Conservation (phyloP, 2,888 invertebrate species). For the Malacosoma neustria region DNA sequence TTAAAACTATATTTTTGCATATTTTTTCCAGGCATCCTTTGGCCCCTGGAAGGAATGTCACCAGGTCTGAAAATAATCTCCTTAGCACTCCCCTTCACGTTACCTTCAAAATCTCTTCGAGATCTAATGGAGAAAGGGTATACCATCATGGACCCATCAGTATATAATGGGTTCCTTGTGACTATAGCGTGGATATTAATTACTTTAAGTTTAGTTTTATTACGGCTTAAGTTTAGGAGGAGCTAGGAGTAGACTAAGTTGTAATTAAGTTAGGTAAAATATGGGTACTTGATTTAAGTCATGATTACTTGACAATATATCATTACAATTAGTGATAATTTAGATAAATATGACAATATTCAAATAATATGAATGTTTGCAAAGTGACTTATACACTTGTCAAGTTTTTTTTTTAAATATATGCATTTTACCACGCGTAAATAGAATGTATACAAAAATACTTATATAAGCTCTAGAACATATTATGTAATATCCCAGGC, state of each 20-base stretch:
- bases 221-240: constrained; percentile 54
- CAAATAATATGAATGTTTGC: constrained; percentile 8
- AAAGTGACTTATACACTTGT: constrained; percentile 11
- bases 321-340: not conserved
- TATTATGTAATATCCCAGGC: no score
- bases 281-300: not conserved
- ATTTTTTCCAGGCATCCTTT: constrained; percentile 75
- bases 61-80: constrained; percentile 75
- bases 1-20: no score
- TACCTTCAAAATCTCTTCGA: constrained; percentile 84
- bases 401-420: constrained; percentile 10
- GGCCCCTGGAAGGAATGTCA: constrained; percentile 83
- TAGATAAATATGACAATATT: not conserved
- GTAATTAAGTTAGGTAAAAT: constrained; percentile 2
- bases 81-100: constrained; percentile 83
- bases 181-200: constrained; percentile 78
- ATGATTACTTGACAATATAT: not conserved
- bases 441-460: no score
- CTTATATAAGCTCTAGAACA: no score
- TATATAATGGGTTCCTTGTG: constrained; percentile 83
- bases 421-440: no score
- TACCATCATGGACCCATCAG: constrained; percentile 77
- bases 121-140: constrained; percentile 86
- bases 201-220: constrained; percentile 71
- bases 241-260: constrained; percentile 26